Evolutionary conservation across 1,140 invertebrate genomes (phyloP).

Genomic region (Neoseiulus cucumeris): DNA sequence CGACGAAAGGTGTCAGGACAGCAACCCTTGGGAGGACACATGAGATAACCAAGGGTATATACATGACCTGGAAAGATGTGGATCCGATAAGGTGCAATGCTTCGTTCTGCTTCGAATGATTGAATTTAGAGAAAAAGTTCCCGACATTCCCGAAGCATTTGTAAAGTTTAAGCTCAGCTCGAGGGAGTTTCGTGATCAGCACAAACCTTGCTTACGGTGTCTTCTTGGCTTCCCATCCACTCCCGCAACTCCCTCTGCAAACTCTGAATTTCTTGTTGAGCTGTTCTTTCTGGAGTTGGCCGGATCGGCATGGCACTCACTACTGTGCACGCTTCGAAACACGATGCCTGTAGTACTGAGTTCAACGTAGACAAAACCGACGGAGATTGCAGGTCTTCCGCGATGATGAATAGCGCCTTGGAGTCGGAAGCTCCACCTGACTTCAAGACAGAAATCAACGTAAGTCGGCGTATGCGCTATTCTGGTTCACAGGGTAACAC

Average conservation of each 20-base stretch:
- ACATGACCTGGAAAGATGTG: neutral
- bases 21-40: neutral
- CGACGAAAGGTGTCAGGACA: neutral
- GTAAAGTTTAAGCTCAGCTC: neutral
- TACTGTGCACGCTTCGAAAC: neutral
- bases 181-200: neutral
- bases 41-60: neutral
- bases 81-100: neutral
- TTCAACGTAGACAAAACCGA: neutral
- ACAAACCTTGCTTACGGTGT: neutral
- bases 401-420: neutral
- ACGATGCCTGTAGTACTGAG: neutral
- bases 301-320: neutral
- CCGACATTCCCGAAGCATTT: neutral
- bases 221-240: constrained; percentile 4
- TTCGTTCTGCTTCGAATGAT: neutral
- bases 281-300: neutral
- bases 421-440: neutral
- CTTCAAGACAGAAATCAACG: neutral
- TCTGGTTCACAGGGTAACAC: too few species aligned
- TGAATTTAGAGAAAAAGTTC: neutral
- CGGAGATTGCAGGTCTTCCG: neutral
- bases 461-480: neutral
- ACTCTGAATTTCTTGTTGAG: neutral
- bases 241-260: neutral